phyloP scores from a whole-genome alignment of 2,888 invertebrate genomes.

The Busseola fusca region DNA sequence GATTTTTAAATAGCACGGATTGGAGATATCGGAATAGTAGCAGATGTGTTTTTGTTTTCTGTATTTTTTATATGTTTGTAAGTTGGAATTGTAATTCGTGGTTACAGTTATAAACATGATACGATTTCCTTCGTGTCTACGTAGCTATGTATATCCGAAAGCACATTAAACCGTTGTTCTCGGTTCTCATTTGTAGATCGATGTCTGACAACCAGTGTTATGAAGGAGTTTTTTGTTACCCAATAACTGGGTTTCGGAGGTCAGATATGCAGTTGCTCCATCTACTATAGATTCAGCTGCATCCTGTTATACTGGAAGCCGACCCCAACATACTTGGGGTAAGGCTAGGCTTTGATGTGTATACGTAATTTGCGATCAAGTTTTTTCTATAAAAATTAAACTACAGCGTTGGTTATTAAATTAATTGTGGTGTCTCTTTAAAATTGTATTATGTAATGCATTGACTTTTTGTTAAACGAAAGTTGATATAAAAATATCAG shows the following conservation, averaged over 20 bases:
- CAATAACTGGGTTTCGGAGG: neutral
- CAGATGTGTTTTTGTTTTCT: conserved; percentile 15
- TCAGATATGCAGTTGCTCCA: neutral
- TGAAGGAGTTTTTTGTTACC: neutral
- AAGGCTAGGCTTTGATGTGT: neutral
- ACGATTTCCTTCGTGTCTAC: neutral
- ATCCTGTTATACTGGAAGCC: neutral
- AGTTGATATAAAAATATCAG: neutral
- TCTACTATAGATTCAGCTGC: neutral
- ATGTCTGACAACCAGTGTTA: neutral
- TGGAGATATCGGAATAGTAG: neutral
- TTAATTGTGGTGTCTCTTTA: neutral
- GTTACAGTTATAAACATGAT: neutral
- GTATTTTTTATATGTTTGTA: neutral
- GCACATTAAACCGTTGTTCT: neutral
- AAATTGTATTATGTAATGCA: neutral
- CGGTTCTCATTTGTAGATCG: neutral
- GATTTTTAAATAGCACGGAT: conserved; percentile 26
- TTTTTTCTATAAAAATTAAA: neutral
- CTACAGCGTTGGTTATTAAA: neutral
- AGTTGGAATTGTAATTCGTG: neutral
- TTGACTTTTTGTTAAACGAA: neutral
- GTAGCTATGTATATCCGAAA: neutral
- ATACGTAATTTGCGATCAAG: neutral
- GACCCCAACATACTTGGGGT: neutral